Percentiles rank a stretch among this genome's conserved stretches.
phyloP scores from a whole-genome alignment of 2,888 invertebrate species.

The Tanypteryx hageni region DNA sequence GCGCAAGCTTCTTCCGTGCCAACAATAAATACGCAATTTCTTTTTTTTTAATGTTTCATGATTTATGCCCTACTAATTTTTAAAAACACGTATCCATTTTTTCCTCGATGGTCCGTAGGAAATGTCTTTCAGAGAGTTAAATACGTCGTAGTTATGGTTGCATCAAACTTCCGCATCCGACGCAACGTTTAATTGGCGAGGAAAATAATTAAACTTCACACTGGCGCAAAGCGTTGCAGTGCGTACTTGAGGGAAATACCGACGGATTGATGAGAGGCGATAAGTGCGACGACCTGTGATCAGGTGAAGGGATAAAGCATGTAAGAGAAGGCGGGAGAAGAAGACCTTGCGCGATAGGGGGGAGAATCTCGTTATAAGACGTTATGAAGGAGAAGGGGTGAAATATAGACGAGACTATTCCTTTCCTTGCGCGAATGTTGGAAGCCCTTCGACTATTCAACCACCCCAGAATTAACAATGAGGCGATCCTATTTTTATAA shows the following conservation, averaged over 20 bases:
- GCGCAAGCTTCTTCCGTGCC: too few relatives aligned
- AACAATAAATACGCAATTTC: too few relatives aligned
- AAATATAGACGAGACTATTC: not conserved
- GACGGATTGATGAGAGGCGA: not conserved
- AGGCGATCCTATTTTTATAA: not conserved
- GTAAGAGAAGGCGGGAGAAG: not conserved
- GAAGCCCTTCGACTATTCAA: not conserved
- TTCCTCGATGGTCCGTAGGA: too few relatives aligned
- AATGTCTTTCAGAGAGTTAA: too few relatives aligned
- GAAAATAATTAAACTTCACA: too few relatives aligned
- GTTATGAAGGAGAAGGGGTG: not conserved
- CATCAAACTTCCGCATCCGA: too few relatives aligned
- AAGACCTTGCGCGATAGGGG: not conserved
- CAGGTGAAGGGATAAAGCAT: not conserved
- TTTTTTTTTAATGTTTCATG: too few relatives aligned
- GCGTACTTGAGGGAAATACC: not conserved
- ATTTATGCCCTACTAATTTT: too few relatives aligned
- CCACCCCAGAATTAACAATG: not conserved
- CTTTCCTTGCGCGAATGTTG: not conserved
- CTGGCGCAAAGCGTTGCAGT: too few relatives aligned
- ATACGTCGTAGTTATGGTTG: too few relatives aligned
- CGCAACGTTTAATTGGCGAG: too few relatives aligned
- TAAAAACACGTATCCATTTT: too few relatives aligned
- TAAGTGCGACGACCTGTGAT: slow-evolving; percentile 25
- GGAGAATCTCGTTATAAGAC: not conserved